phyloP scores from a whole-genome alignment of 2,113 vertebrate species.

The Crotophaga sulcirostris region DNA sequence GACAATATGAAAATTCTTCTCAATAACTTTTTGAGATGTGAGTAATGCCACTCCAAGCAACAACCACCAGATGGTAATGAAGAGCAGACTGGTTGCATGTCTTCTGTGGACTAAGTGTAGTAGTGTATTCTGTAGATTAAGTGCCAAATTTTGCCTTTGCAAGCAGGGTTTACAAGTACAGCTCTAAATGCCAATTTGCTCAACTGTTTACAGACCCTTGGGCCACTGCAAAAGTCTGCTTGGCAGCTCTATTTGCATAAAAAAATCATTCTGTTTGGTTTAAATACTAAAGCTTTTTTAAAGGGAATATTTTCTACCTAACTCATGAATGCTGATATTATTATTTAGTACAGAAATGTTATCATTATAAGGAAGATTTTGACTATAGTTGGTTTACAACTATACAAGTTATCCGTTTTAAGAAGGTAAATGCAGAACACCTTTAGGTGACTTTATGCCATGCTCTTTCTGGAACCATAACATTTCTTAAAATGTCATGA shows the following conservation, averaged over 20 bases:
- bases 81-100: conserved; percentile 68
- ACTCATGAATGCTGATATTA: neutral
- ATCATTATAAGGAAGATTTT: neutral
- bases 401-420: neutral
- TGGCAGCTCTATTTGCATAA: neutral
- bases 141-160: neutral
- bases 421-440: neutral
- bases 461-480: neutral
- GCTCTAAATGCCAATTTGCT: neutral
- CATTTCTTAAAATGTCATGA: neutral
- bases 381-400: neutral
- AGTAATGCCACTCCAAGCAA: conserved; percentile 60
- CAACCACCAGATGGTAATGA: conserved; percentile 79
- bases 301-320: neutral
- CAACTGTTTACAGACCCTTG: neutral
- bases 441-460: neutral
- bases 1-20: neutral
- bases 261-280: neutral
- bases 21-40: conserved; percentile 17
- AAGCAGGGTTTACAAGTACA: neutral
- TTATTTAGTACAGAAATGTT: neutral
- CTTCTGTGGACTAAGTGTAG: neutral
- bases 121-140: neutral
- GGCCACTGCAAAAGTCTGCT: neutral
- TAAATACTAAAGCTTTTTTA: neutral